phyloP scores from a whole-genome alignment of 2,797 vertebrate species.

The Lepidocolaptes lacrymiger region DNA sequence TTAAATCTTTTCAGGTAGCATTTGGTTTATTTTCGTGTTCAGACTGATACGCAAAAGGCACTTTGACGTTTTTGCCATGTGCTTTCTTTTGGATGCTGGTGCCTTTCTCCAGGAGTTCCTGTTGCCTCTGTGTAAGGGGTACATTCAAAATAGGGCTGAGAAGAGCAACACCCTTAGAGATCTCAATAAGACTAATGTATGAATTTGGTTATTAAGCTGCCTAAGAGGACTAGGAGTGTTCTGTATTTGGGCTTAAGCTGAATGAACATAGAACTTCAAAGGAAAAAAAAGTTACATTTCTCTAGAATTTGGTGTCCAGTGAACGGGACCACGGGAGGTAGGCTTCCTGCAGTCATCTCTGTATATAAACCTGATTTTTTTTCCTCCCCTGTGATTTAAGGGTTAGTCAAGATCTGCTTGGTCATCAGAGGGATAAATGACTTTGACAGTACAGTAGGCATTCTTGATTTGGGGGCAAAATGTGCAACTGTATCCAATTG shows the following conservation, averaged over 20 bases:
- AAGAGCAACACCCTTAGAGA: background rate
- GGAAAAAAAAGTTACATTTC: background rate
- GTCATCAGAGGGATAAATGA: background rate
- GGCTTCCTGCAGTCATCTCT: background rate
- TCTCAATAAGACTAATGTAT: background rate
- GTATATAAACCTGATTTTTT: background rate
- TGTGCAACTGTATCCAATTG: background rate
- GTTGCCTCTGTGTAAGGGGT: background rate
- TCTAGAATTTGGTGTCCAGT: background rate
- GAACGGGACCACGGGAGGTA: background rate
- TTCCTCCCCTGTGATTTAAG: background rate
- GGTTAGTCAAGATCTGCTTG: background rate
- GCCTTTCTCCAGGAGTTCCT: background rate
- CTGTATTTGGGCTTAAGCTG: background rate
- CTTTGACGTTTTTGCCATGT: background rate
- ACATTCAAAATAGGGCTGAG: background rate
- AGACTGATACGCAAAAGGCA: background rate
- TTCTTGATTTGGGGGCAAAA: background rate
- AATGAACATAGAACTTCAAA: background rate
- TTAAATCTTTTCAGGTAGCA: background rate
- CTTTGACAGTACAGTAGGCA: background rate
- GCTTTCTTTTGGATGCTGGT: background rate
- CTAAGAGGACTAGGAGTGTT: background rate
- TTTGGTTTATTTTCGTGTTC: background rate
- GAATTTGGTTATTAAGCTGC: background rate